These are phyloP conservation scores for Gambelia wislizenii DNA, from an alignment of 2,797 vertebrate species.

Conservation along the genomic window DNA sequence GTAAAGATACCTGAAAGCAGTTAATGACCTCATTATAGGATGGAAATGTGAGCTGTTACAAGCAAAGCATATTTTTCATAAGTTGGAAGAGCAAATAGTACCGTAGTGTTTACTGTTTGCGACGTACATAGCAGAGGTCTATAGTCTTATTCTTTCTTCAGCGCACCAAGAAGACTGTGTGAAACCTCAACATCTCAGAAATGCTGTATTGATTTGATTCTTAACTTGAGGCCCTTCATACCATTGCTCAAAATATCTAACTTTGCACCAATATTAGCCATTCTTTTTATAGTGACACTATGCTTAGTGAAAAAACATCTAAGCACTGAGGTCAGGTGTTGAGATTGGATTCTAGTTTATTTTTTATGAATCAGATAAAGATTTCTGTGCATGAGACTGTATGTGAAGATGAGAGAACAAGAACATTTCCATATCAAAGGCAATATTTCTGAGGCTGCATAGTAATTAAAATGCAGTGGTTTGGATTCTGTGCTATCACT, in stretches of 20 bases:
- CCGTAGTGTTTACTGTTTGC: slow-evolving; percentile 64
- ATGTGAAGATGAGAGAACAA: slow-evolving; percentile 92
- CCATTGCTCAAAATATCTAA: slow-evolving; percentile 82
- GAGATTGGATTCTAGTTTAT: slow-evolving; percentile 94
- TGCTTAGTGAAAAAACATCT: slow-evolving; percentile 86
- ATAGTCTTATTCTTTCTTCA: slow-evolving; percentile 69
- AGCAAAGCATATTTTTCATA: slow-evolving; percentile 49
- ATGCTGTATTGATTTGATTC: slow-evolving; percentile 79
- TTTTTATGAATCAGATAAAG: slow-evolving; percentile 97
- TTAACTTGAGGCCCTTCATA: slow-evolving; percentile 79
- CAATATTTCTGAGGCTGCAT: slow-evolving; percentile 90
- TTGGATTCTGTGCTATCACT: slow-evolving; percentile 87
- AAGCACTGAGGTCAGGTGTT: slow-evolving; percentile 91
- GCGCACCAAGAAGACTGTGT: slow-evolving; percentile 65
- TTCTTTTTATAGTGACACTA: slow-evolving; percentile 88
- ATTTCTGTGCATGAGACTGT: slow-evolving; percentile 90
- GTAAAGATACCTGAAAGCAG: slow-evolving; percentile 25
- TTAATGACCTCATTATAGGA: slow-evolving; percentile 42
- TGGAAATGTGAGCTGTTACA: slow-evolving; percentile 40
- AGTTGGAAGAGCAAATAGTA: slow-evolving; percentile 44
- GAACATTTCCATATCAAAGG: slow-evolving; percentile 99
- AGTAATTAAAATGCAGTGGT: slow-evolving; percentile 99
- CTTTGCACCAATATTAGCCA: slow-evolving; percentile 85
- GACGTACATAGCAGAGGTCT: slow-evolving; percentile 55
- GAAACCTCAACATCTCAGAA: slow-evolving; percentile 76